Conservation (phyloP, 1,140 invertebrate genomes). For the Aphelenchoides avenae region DNA sequence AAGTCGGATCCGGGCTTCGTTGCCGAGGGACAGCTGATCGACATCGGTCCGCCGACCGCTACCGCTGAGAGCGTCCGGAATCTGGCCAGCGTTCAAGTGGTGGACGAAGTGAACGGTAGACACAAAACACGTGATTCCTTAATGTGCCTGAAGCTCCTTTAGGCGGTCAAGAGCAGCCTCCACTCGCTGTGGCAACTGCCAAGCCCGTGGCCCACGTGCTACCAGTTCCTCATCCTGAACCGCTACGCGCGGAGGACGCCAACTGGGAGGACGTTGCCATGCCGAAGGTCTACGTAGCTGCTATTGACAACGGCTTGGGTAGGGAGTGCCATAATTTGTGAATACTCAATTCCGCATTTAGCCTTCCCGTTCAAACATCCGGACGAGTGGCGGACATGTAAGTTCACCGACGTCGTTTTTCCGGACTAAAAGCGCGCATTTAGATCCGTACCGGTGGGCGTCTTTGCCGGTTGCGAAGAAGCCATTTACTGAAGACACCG, state of each 20-base stretch:
- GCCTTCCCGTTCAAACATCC: constrained; percentile 99
- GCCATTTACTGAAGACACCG: constrained; percentile 84
- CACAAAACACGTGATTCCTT: no score
- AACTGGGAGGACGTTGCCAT: constrained; percentile 37
- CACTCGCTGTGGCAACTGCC: background rate
- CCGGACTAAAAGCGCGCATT: no score
- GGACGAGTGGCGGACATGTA: constrained; percentile 93
- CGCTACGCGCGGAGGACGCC: constrained; percentile 7
- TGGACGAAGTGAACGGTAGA: background rate
- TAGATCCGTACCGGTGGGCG: constrained; percentile 96
- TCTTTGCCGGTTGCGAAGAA: constrained; percentile 92
- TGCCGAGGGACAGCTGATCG: constrained; percentile 31
- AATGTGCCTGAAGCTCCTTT: no score
- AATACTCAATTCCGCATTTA: no score
- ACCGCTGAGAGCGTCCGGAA: no score
- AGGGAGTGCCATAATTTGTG: no score
- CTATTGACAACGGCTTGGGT: constrained; percentile 98
- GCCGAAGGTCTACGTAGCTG: constrained; percentile 80
- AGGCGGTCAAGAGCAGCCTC: background rate
- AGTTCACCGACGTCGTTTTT: constrained; percentile 53
- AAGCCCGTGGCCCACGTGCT: no score
- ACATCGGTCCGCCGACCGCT: no score
- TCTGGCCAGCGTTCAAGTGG: background rate
- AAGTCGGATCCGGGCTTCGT: no score
- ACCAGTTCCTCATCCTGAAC: no score